phyloP scores from a whole-genome alignment of 1,140 invertebrate species.

The Nephila pilipes region DNA sequence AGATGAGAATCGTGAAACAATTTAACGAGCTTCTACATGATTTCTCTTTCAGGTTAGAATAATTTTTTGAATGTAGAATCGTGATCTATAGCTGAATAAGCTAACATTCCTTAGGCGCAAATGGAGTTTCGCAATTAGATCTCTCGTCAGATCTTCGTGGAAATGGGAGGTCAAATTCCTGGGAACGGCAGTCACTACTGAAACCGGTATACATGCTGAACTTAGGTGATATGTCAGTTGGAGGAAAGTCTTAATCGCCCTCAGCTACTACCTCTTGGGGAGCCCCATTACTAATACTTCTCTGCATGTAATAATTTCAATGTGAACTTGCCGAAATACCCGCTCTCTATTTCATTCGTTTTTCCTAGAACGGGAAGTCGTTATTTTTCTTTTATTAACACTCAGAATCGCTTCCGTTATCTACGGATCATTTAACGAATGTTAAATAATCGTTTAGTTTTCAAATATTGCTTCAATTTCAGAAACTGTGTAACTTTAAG shows the following conservation, averaged over 20 bases:
- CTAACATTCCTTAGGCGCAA: background rate
- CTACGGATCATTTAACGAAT: too few species aligned
- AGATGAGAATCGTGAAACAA: too few species aligned
- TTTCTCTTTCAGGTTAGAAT: background rate
- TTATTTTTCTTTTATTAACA: too few species aligned
- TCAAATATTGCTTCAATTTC: too few species aligned
- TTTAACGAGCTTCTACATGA: background rate
- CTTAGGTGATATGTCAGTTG: background rate
- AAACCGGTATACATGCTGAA: conserved; percentile 20
- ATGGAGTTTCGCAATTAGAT: background rate
- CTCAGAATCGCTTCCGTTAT: too few species aligned
- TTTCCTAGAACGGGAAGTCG: too few species aligned
- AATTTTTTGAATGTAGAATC: background rate
- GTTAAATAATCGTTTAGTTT: too few species aligned
- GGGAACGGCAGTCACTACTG: background rate
- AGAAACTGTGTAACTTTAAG: too few species aligned
- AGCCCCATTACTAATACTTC: background rate
- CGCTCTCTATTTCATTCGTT: too few species aligned
- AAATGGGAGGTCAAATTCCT: conserved; percentile 61
- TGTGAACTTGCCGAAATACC: too few species aligned
- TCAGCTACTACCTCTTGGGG: background rate
- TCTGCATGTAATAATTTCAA: too few species aligned
- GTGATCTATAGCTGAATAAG: background rate
- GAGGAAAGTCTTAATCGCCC: background rate
- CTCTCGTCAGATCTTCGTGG: background rate